Base-by-base conservation (phyloP, 1,140 invertebrate species). In the Plutomurus gul region DNA sequence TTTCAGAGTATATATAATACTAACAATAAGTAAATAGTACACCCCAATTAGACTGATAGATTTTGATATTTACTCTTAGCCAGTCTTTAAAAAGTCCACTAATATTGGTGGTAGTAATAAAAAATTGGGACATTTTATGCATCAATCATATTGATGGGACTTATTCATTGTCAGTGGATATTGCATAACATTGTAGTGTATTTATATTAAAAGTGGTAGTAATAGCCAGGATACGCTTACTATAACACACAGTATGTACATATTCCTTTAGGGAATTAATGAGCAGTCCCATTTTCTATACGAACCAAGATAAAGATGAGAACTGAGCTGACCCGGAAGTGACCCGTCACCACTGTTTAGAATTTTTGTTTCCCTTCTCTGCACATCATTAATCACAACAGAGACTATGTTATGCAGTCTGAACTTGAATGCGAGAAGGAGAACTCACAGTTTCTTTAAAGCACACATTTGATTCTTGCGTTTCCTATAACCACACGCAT, bases 311-410 rank as follows among this genome's bases (percentile, higher is more conserved):
- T 51, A 22, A 65, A n/a, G 56, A 65, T 27, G 56, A 65, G 56
- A 65, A 30, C 56, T 10, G 25, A 36, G 56, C 5, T 73, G 75
- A 56, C 73, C 74, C 78, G 78, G 78, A 80, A 80, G 74, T 75
- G 79, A 80, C 79, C 79, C 74, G 65, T 80, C 79, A 76, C 56
- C 43, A 37, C 70, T 49, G 43, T 80, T 80, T 71, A 65, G 70
- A 76, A 76, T 80, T 76, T 76, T 80, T 56, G 49, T 76, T 70
- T 71, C 56, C 74, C 56, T 78, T 80, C 79, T 80, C 75, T 27
- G 30, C 79, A 80, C 79, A 76, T 80, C 79, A 80, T 80, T 76
- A 80, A 80, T 80, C 79, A 80, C 56, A 65, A 65, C 25, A 65
- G 36, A n/a, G n/a, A n/a, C n/a, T n/a, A n/a, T n/a, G n/a, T n/a